Percentiles rank a stretch among this genome's conserved stretches.
Evolutionary conservation across 1,140 invertebrate species (phyloP).

Genomic region (Papilio xuthus): DNA sequence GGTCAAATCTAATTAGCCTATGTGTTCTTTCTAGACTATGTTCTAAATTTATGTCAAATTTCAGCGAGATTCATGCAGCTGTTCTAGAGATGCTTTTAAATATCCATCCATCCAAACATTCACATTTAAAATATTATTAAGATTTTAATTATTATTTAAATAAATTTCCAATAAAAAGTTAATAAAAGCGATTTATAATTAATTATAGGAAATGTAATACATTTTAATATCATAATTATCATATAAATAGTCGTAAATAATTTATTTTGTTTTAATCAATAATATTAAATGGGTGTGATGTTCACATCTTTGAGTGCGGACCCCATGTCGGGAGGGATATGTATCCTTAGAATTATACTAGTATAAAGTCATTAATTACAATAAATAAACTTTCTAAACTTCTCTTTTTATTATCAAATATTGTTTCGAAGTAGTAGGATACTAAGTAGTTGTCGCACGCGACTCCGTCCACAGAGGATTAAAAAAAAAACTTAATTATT

Average conservation of each 20-base stretch:
- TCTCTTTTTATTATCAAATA: neutral
- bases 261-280: neutral
- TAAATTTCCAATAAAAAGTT: neutral
- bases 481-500: too few species aligned
- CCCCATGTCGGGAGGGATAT: neutral
- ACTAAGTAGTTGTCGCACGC: too few species aligned
- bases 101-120: too few species aligned
- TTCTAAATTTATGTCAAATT: too few species aligned
- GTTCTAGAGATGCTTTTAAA: too few species aligned
- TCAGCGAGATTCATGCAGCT: too few species aligned
- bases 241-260: slow-evolving; percentile 3
- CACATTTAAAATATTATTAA: too few species aligned
- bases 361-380: neutral
- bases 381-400: neutral
- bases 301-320: neutral
- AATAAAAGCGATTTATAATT: neutral
- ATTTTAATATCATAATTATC: neutral
- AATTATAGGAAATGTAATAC: neutral
- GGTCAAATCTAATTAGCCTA: too few species aligned
- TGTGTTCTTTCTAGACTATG: too few species aligned
- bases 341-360: neutral
- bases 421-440: neutral
- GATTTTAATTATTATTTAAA: too few species aligned
- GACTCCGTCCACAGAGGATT: too few species aligned
- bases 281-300: neutral